Evolutionary conservation across 2,113 vertebrate genomes (phyloP), one percentile per base, ranked within the genome.

Genomic region (Castor canadensis): DNA sequence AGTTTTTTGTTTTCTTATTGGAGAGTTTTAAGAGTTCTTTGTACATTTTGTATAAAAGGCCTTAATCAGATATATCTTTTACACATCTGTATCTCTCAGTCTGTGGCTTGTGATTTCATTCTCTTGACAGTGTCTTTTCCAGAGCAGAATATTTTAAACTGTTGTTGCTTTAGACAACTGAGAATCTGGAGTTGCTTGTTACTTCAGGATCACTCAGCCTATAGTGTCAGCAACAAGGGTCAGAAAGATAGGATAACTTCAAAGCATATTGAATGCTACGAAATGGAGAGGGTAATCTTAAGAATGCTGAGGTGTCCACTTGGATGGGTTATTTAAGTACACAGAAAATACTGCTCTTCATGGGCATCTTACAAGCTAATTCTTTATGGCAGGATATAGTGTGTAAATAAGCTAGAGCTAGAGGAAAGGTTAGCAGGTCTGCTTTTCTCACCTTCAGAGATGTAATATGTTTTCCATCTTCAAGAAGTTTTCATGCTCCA

Each of bases 1-100:
- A 47, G 13, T 30, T 92, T 45, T 47, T 94, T 60, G 54, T 77
- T 81, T 87, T 86, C 52, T 94, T 86, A 75, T 64, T 92, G 38
- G 54, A 71, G 40, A 60, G 24, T 87, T 69, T 69, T 85, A 71
- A 88, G 38, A 69, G 26, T 72, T 89, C 12, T 86, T 77, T 71
- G 6, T 83, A 35, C 91, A 47, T 84, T 88, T 72, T 43, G 26
- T n/a, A 30, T 49, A 64, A 22, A 26, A 77, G 40, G 66, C 28
- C 9, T 90, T 80, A 62, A 52, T 64, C 58, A 90, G 52, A 38
- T 58, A 26, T 26, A 20, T 32, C 47, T 66, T 94, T 86, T 89
- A 54, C 35, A 96, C 52, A 87, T 88, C 19, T n/a, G 43, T 95
- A 73, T 87, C 62, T 88, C 45, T 19, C 13, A 26, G 20, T 79